Conservation (phyloP, 2,797 vertebrate genomes). For the Okamejei kenojei region DNA sequence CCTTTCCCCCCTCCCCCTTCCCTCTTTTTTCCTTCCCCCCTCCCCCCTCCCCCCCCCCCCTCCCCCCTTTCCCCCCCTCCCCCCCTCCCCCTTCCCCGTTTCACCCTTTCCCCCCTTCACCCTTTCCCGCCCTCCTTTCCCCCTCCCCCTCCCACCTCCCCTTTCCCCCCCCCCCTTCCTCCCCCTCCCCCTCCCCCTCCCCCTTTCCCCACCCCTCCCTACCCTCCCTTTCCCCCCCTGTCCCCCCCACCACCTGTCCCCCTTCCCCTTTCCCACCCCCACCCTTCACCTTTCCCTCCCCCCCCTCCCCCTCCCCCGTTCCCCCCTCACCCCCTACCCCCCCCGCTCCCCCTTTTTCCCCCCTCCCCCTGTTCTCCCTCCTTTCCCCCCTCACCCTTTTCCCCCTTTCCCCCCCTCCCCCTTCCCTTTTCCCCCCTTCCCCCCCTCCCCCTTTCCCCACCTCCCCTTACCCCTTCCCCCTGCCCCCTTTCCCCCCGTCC, state of each 20-base stretch:
- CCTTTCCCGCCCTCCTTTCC: neutral
- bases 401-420: no score
- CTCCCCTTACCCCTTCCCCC: neutral
- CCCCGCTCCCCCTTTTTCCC: no score
- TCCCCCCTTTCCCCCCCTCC: neutral
- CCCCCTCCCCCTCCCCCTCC: neutral
- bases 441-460: neutral
- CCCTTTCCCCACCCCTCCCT: neutral
- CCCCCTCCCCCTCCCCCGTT: neutral
- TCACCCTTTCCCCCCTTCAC: neutral
- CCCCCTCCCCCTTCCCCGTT: no score
- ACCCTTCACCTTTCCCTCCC: no score
- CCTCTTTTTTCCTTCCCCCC: fast-evolving
- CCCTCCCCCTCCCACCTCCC: neutral
- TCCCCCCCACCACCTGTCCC: no score
- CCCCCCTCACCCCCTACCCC: no score
- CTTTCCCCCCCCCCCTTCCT: neutral
- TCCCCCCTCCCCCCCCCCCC: neutral
- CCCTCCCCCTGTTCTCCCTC: neutral
- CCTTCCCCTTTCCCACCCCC: no score
- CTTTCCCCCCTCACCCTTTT: fast-evolving
- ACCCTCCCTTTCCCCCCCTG: neutral
- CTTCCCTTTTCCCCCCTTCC: neutral
- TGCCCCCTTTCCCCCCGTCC: neutral
- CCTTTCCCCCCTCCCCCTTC: neutral